These are phyloP conservation scores for Microtus oregoni DNA, from an alignment of 2,113 vertebrate species.

Conservation along the genomic window DNA sequence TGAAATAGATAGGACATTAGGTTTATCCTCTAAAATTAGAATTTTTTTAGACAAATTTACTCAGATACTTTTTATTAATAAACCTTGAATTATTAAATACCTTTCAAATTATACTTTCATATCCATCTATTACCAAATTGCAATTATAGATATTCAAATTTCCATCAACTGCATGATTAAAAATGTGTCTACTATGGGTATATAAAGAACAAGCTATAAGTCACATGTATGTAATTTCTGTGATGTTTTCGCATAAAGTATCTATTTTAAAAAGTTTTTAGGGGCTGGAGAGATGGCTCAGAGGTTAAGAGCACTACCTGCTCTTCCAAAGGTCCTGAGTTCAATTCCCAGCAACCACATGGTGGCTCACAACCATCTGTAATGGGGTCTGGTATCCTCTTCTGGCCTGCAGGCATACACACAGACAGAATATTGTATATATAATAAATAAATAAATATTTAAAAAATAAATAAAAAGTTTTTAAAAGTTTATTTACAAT, in stretches of 20 bases:
- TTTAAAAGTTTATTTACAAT: background rate
- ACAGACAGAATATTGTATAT: too few relatives aligned
- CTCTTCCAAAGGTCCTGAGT: too few relatives aligned
- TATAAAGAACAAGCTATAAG: background rate
- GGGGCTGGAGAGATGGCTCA: too few relatives aligned
- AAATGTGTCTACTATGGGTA: background rate
- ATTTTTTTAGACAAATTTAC: background rate
- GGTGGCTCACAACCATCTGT: too few relatives aligned
- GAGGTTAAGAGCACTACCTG: too few relatives aligned
- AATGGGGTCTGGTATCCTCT: too few relatives aligned
- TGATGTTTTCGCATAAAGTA: background rate
- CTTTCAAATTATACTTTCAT: background rate
- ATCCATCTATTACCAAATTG: background rate
- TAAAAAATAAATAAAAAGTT: background rate
- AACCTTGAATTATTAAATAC: background rate
- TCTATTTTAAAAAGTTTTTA: background rate
- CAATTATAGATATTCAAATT: background rate
- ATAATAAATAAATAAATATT: too few relatives aligned
- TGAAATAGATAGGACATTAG: background rate
- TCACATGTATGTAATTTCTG: background rate
- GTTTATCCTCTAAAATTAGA: background rate
- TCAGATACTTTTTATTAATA: background rate
- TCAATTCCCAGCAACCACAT: too few relatives aligned
- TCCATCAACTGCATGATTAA: background rate
- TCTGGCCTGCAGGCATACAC: too few relatives aligned